Evolutionary conservation across 2,113 vertebrate genomes (phyloP).

Genomic region (Cryptomyrus ogoouensis): DNA sequence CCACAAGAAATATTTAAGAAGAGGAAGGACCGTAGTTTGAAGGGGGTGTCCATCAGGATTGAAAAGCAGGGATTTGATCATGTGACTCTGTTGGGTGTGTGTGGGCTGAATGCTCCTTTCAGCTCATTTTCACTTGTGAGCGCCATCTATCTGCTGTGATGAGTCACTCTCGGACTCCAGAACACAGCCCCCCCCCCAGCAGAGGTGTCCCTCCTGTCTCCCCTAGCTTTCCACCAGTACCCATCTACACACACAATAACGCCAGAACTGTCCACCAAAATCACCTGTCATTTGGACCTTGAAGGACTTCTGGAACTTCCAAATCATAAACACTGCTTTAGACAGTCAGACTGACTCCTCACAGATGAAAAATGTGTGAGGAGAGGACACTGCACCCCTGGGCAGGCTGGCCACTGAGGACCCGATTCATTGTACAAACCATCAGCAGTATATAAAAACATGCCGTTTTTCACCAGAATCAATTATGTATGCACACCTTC

Average conservation of each 20-base stretch:
- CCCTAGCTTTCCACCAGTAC: not conserved
- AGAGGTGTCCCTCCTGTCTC: not conserved
- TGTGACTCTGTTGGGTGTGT: conserved; percentile 1
- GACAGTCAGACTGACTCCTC: not conserved
- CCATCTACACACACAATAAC: not conserved
- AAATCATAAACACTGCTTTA: not conserved
- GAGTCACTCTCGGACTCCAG: not conserved
- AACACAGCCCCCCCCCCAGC: not conserved
- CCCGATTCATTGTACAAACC: conserved; percentile 17
- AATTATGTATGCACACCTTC: conserved; percentile 60
- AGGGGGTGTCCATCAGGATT: not conserved
- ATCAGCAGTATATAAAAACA: conserved; percentile 59
- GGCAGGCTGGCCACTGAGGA: not conserved
- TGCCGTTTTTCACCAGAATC: conserved; percentile 44
- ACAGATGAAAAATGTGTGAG: not conserved
- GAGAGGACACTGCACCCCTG: not conserved
- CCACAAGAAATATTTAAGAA: conserved; percentile 15
- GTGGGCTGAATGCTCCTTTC: not conserved
- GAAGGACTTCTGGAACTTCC: not conserved
- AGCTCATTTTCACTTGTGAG: not conserved
- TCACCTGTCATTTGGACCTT: not conserved
- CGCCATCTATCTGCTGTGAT: not conserved
- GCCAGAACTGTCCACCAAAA: not conserved
- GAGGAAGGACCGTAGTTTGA: conserved; percentile 10
- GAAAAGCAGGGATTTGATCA: conserved; percentile 14